phyloP scores from a whole-genome alignment of 1,140 invertebrate species.

The Drosophila repleta region DNA sequence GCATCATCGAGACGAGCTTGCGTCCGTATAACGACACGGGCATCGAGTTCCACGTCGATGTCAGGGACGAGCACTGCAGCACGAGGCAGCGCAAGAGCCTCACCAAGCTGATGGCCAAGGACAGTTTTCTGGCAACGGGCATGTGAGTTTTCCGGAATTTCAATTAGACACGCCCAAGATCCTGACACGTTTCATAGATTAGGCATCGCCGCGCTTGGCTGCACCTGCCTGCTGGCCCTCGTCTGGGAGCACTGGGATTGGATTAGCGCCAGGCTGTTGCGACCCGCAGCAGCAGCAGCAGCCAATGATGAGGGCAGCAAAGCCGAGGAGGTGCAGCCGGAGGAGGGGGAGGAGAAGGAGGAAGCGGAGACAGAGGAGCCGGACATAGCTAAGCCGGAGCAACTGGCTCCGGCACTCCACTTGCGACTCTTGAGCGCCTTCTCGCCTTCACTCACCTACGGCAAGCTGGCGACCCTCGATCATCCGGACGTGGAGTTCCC shows the following conservation, averaged over 20 bases:
- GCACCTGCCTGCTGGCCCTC: constrained; percentile 26
- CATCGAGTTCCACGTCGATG: constrained; percentile 85
- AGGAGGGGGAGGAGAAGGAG: not conserved
- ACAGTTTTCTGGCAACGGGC: constrained; percentile 84
- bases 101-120: constrained; percentile 83
- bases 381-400: not conserved
- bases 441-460: constrained; percentile 84
- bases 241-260: constrained; percentile 47
- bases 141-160: constrained; percentile 64
- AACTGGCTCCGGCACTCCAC: not conserved
- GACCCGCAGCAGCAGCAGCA: constrained; percentile 1
- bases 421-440: constrained; percentile 84
- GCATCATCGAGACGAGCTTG: constrained; percentile 85
- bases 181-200: constrained; percentile 14
- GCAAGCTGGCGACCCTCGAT: constrained; percentile 38
- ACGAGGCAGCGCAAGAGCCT: constrained; percentile 84
- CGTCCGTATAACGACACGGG: constrained; percentile 86
- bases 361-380: not conserved
- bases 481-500: constrained; percentile 53
- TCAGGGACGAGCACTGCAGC: constrained; percentile 86
- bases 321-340: constrained; percentile 14
- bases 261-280: constrained; percentile 19
- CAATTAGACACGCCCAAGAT: not conserved
- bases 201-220: constrained; percentile 11
- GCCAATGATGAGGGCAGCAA: not conserved